Conservation (phyloP, 1,140 invertebrate genomes). For the Heliconius himera region DNA sequence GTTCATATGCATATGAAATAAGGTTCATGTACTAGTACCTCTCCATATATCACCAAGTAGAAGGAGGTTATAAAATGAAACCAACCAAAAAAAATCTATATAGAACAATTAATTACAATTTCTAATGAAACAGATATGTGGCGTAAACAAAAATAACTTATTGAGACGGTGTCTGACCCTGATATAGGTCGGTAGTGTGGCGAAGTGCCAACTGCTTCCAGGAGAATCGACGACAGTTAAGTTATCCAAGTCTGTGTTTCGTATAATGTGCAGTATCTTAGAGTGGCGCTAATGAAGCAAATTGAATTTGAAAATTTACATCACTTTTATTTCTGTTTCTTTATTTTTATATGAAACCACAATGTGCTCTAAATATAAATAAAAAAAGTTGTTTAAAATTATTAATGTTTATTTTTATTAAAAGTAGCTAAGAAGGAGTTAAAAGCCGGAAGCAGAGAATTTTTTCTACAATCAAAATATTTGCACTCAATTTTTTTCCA, state of each 20-base stretch:
- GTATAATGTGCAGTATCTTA: conserved; percentile 19
- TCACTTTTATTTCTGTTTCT: neutral
- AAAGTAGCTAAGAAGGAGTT: neutral
- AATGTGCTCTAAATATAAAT: too few species aligned
- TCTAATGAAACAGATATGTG: neutral
- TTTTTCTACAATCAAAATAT: too few species aligned
- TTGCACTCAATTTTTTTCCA: too few species aligned
- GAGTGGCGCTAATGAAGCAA: neutral
- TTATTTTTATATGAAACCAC: neutral
- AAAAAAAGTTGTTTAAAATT: neutral
- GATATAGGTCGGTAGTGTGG: conserved; percentile 24
- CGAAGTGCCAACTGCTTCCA: conserved; percentile 25
- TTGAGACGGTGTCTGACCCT: conserved; percentile 23
- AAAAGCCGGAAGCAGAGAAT: too few species aligned
- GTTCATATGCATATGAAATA: too few species aligned
- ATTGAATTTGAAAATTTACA: neutral
- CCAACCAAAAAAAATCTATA: too few species aligned
- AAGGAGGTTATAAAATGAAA: too few species aligned
- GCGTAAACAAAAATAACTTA: conserved; percentile 16
- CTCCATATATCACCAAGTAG: too few species aligned
- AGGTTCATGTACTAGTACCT: too few species aligned
- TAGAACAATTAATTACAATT: neutral
- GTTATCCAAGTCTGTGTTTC: conserved; percentile 18
- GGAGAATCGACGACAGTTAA: conserved; percentile 22
- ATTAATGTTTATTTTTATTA: neutral